Percentiles rank a stretch among this genome's conserved stretches.
Evolutionary conservation across 2,113 vertebrate genomes (phyloP).

Genomic region (Rhinoptilus africanus): DNA sequence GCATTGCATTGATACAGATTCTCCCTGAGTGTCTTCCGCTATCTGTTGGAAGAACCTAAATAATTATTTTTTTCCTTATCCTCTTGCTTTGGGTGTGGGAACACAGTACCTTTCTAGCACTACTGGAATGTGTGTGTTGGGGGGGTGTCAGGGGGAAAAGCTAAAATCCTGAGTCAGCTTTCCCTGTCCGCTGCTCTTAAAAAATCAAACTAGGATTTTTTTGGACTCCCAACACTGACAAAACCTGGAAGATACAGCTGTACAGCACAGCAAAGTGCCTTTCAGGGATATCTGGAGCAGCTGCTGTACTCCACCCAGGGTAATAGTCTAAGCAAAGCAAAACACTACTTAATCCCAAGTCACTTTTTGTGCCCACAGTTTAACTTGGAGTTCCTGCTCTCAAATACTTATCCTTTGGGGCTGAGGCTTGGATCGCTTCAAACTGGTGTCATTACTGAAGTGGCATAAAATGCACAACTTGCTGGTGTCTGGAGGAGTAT

Average conservation of each 20-base stretch:
- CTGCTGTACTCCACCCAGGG: slow-evolving; percentile 39
- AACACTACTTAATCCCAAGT: neutral
- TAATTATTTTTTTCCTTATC: neutral
- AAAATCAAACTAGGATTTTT: neutral
- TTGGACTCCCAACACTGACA: neutral
- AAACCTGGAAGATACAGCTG: neutral
- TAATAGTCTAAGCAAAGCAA: slow-evolving; percentile 18
- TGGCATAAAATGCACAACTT: neutral
- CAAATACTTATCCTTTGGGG: neutral
- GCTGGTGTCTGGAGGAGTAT: neutral
- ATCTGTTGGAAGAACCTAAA: neutral
- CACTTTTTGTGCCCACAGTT: neutral
- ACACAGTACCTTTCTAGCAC: neutral
- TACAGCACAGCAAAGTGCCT: neutral
- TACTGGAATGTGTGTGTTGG: neutral
- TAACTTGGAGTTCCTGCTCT: neutral
- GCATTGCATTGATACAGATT: neutral
- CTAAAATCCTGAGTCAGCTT: slow-evolving; percentile 9
- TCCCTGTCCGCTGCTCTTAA: neutral
- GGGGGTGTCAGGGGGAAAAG: neutral
- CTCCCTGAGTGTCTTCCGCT: neutral
- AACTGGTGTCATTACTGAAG: neutral
- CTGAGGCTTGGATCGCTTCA: neutral
- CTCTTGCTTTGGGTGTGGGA: neutral
- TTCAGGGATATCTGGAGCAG: slow-evolving; percentile 20